phyloP scores from a whole-genome alignment of 2,797 vertebrate species.

The Chromis chromis region DNA sequence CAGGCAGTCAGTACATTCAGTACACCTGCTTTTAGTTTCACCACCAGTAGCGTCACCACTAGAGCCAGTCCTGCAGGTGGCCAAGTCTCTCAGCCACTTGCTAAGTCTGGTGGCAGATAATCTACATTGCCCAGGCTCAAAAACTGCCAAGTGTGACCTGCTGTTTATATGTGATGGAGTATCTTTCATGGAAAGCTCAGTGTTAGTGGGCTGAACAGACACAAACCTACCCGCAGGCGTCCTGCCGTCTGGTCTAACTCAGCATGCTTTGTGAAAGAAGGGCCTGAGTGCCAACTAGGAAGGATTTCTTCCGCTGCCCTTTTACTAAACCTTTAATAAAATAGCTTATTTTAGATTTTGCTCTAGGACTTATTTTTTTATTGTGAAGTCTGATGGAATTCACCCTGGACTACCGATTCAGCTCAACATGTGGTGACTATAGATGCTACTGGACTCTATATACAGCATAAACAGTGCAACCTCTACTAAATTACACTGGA shows the following conservation, averaged over 20 bases:
- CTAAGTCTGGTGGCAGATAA: background rate
- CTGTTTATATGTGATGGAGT: background rate
- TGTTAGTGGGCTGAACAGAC: slow-evolving; percentile 22
- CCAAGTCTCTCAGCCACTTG: background rate
- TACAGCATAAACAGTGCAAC: background rate
- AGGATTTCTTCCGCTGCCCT: slow-evolving; percentile 23
- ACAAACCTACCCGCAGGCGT: slow-evolving; percentile 16
- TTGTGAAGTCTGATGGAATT: slow-evolving; percentile 10
- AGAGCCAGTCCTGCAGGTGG: no score
- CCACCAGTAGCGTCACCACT: background rate
- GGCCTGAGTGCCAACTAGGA: slow-evolving; percentile 2
- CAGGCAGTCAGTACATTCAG: background rate
- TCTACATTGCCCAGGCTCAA: background rate
- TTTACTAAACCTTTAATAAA: slow-evolving; percentile 44
- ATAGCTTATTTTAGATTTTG: slow-evolving; percentile 11
- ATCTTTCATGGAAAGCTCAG: background rate
- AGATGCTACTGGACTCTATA: background rate
- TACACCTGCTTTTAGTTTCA: background rate
- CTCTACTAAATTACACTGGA: background rate
- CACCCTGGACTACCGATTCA: background rate
- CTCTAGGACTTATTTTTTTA: slow-evolving; percentile 5
- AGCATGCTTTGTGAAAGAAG: slow-evolving; percentile 20
- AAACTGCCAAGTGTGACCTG: slow-evolving; percentile 6
- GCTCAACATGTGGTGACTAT: slow-evolving; percentile 12
- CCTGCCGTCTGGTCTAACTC: slow-evolving; percentile 31